Evolutionary conservation across 2,888 invertebrate species (phyloP), one percentile per base, ranked within the genome.

Genomic region (Oithona nana): DNA sequence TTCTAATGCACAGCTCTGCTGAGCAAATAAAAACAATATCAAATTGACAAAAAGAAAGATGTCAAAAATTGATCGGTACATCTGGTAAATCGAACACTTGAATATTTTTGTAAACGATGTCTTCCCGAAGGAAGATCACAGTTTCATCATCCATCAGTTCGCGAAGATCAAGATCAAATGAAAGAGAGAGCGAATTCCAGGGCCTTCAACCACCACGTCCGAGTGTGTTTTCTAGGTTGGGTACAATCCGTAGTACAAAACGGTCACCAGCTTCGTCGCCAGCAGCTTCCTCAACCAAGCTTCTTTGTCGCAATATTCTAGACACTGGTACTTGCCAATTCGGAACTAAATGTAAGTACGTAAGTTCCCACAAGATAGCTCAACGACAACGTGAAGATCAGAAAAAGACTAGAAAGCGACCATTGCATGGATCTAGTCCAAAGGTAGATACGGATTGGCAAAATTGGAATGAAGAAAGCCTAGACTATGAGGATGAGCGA

Each of bases 381-480:
- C 39, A 39, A 16, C 16, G 8, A 39, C 6, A 6, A 6, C 6
- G 39, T 16, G 16, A 39, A 6, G 39, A 39, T 39, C 8, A 39
- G 8, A 39, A 16, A 16, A 39, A 39, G 39, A 6, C 39, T 39
- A 39, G 8, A 16, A 39, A 39, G 16, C 8, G 39, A 39, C 6
- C 39, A 11, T 11, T 39, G 39, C 6, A 11, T 49, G 59, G 29
- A 49, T 22, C 22, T 2, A 48, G 48, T 49, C 59, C 59, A 49
- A 49, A n/a, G 22, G 49, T 59, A 22, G 59, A 59, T 28, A 24
- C 59, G 4, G 50, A 59, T 50, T 59, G 52, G 54, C 49, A 62
- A n/a, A 56, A 55, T 39, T 62, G 62, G 62, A 31, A 54, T 28
- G 48, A 55, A 6, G 28, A 62, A 28, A 56, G 49, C 39, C 56